phyloP scores from a whole-genome alignment of 2,888 invertebrate species.

The Drosophila lutescens region DNA sequence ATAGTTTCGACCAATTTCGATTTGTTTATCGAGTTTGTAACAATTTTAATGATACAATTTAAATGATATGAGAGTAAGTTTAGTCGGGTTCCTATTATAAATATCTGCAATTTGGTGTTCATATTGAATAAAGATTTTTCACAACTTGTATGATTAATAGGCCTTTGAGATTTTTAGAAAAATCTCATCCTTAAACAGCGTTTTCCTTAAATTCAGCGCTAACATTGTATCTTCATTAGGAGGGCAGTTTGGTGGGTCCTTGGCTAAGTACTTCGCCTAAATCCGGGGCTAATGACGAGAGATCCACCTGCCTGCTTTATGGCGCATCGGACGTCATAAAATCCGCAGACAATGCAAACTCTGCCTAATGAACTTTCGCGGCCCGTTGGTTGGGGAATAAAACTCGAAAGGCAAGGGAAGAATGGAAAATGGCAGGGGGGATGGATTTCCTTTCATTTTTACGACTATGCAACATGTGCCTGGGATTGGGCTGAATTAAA shows the following conservation, averaged over 20 bases:
- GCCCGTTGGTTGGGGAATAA: conserved; percentile 4
- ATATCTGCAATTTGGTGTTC: no score
- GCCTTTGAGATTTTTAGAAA: no score
- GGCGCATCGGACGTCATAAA: conserved; percentile 37
- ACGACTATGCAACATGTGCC: conserved; percentile 43
- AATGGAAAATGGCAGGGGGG: conserved; percentile 1
- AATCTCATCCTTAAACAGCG: background rate
- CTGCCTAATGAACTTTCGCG: conserved; percentile 36
- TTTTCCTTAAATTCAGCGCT: conserved; percentile 9
- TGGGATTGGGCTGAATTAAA: conserved; percentile 17
- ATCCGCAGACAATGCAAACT: conserved; percentile 28
- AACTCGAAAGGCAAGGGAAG: background rate
- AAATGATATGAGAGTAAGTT: background rate
- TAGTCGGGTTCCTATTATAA: no score
- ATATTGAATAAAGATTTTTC: no score
- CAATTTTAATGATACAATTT: background rate
- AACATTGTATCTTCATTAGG: conserved; percentile 65
- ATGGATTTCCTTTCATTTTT: conserved; percentile 19
- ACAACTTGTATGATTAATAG: background rate
- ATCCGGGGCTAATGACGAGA: conserved; percentile 15
- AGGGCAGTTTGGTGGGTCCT: conserved; percentile 1
- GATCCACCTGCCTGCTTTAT: conserved; percentile 24
- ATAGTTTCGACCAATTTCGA: no score
- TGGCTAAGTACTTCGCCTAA: background rate
- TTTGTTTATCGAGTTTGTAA: no score